Evolutionary conservation across 2,888 invertebrate genomes (phyloP).

Genomic region (Ophion ellenae): DNA sequence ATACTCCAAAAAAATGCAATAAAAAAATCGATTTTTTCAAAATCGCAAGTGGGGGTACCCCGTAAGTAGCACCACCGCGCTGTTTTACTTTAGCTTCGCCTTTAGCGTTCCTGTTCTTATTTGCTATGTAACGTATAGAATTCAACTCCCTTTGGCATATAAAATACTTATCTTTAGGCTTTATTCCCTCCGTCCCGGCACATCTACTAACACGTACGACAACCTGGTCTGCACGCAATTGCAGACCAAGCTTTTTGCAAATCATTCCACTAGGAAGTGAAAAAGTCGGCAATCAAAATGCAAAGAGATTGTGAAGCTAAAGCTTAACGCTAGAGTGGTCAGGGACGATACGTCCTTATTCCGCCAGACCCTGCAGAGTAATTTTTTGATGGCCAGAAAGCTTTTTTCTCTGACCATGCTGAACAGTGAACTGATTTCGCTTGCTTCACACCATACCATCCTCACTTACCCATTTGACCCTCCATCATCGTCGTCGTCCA

Average conservation of each 20-base stretch:
- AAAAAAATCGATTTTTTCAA: too few species aligned
- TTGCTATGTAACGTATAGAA: conserved; percentile 40
- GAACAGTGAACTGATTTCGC: neutral
- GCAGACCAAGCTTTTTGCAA: neutral
- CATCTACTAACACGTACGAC: conserved; percentile 17
- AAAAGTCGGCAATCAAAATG: neutral
- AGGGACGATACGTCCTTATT: conserved; percentile 30
- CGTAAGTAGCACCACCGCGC: conserved; percentile 35
- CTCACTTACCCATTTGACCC: conserved; percentile 27
- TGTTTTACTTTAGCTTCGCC: conserved; percentile 42
- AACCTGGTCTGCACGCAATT: neutral
- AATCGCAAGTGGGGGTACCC: too few species aligned
- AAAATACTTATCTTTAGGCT: conserved; percentile 30
- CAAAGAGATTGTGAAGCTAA: neutral
- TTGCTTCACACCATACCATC: conserved; percentile 22
- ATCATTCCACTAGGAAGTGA: neutral
- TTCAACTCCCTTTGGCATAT: conserved; percentile 32
- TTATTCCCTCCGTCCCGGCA: conserved; percentile 11
- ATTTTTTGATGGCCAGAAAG: conserved; percentile 1
- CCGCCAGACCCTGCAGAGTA: conserved; percentile 33
- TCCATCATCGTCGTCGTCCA: conserved; percentile 23
- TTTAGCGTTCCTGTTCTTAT: conserved; percentile 26
- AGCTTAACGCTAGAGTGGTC: neutral
- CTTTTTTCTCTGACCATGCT: neutral
- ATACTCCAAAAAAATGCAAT: too few species aligned